A percentile compares a stretch with the other conserved stretches of the same genome.
Evolutionary conservation across 1,140 invertebrate species (phyloP).

Genomic region (Pseudachorutes palmiensis): DNA sequence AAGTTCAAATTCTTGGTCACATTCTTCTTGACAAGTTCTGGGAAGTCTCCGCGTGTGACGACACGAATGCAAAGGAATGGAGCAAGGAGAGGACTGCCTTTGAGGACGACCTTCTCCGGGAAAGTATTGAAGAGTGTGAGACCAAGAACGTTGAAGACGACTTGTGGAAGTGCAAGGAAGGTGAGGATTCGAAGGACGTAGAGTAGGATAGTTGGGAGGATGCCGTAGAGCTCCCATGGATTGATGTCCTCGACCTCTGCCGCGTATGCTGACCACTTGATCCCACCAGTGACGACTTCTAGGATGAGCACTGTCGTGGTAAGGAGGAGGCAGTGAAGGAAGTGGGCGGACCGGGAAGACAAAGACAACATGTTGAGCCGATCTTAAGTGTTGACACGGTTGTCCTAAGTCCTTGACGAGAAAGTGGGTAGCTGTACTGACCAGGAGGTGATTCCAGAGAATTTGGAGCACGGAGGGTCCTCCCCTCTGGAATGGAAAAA

Average conservation of each 20-base stretch:
- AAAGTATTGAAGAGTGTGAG: constrained; percentile 89
- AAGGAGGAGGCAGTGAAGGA: constrained; percentile 68
- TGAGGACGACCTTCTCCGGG: constrained; percentile 80
- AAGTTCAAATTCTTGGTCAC: constrained; percentile 80
- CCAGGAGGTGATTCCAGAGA: no score
- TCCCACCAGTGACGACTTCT: constrained; percentile 63
- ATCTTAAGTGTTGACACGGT: no score
- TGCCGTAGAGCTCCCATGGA: constrained; percentile 71
- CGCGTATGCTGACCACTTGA: constrained; percentile 43
- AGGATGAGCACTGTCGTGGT: constrained; percentile 65
- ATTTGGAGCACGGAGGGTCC: no score
- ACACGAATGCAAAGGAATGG: constrained; percentile 93
- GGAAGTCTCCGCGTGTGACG: constrained; percentile 91
- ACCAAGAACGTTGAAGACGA: constrained; percentile 84
- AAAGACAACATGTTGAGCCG: constrained; percentile 39
- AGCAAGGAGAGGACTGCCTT: constrained; percentile 78
- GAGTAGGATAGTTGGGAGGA: constrained; percentile 58
- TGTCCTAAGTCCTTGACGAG: no score
- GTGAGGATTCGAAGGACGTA: constrained; percentile 74
- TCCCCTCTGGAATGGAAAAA: no score
- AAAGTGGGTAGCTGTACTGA: no score
- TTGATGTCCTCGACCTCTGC: constrained; percentile 55
- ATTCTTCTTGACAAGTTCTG: constrained; percentile 81
- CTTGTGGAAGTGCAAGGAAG: constrained; percentile 77
- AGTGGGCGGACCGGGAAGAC: constrained; percentile 57